These are phyloP conservation scores for Mus spicilegus DNA, from an alignment of 2,113 vertebrate genomes.

Conservation along the genomic window DNA sequence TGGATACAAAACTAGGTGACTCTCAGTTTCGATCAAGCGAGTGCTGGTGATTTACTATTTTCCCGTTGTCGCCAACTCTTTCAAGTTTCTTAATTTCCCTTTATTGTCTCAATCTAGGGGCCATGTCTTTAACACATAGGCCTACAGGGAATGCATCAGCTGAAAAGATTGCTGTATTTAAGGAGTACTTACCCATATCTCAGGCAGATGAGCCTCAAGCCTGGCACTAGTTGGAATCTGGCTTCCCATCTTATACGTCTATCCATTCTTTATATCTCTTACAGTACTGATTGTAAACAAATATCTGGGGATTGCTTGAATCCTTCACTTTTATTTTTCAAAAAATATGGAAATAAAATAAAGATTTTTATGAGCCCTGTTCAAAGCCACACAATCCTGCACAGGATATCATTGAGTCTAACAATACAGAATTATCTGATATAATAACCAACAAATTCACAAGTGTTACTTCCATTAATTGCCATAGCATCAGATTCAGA, in stretches of 20 bases:
- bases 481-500: not conserved
- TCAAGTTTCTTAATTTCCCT: not conserved
- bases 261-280: not conserved
- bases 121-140: not conserved
- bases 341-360: not conserved
- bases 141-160: rapidly evolving
- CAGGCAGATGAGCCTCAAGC: too few relatives aligned
- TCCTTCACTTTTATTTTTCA: too few relatives aligned
- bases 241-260: not conserved
- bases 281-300: not conserved
- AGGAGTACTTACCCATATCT: not conserved
- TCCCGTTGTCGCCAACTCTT: not conserved
- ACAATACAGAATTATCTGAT: not conserved
- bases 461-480: not conserved
- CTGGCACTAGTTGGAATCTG: too few relatives aligned
- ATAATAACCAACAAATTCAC: not conserved
- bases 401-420: not conserved
- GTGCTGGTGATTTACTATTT: not conserved
- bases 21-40: not conserved
- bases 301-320: too few relatives aligned
- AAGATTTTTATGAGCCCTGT: not conserved
- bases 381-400: not conserved
- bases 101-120: not conserved
- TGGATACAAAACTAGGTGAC: not conserved
- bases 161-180: not conserved